Evolutionary conservation across 1,140 invertebrate species (phyloP), one percentile per base, ranked within the genome.

Genomic region (Pinna nobilis): DNA sequence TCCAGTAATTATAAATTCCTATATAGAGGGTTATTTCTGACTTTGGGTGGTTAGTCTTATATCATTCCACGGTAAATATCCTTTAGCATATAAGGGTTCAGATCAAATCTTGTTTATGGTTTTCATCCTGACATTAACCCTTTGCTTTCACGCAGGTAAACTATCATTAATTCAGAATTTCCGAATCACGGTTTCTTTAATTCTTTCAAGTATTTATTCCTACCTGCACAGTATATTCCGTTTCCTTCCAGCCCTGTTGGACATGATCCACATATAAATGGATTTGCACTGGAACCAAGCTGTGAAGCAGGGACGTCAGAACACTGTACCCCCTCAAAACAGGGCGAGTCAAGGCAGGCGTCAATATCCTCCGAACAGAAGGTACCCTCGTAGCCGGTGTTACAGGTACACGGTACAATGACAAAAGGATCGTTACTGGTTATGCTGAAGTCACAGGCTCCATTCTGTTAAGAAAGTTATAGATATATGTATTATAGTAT

Each of bases 361-460:
- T 80, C 79, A 13, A 57, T 60, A 35, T 80, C 79, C 2, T 18
- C 61, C 53, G 75, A 71, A 75, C 79, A 80, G 37, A 66, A 73
- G 0, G 0, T 32, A 13, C 79, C 72, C 13, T 64, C 68, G 33
- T 70, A 76, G 23, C 75, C 79, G 1, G 68, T 20, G 9, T 65
- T 28, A 44, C 79, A 80, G 25, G 69, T 41, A 55, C 79, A 80
- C 13, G 71, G 68, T 6, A 80, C 79, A 25, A 77, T 35, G 5
- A 47, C 23, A 47, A 80, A 80, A 4, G 37, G 25, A 13, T 66
- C 41, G 37, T 28, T 30, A 23, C 68, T 49, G n/a, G 57, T 66
- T 13, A 65, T 70, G n/a, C 51, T 47, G 25, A 78, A 80, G 39
- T 77, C 69, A 66, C 79, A 80, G 1, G 72, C 76, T 11, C 76